A percentile compares a stretch with the other conserved stretches of the same genome.
These are phyloP conservation scores for Sciurus carolinensis DNA, from an alignment of 2,797 vertebrate genomes.

Conservation along the genomic window DNA sequence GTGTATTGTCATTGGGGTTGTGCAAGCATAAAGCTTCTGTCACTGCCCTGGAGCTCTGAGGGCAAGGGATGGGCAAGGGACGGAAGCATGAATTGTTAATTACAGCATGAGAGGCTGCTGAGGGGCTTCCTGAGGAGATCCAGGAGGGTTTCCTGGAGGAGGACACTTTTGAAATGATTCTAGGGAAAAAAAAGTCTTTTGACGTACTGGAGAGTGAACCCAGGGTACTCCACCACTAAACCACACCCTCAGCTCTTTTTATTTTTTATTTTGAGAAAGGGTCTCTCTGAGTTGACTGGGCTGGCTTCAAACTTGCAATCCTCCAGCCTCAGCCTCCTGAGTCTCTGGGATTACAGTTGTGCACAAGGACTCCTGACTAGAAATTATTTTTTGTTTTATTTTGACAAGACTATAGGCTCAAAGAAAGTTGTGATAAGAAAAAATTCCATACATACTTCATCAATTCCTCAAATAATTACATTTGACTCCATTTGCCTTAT, in stretches of 20 bases:
- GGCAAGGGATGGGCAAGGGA: too few relatives aligned
- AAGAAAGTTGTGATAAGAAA: neutral
- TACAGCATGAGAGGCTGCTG: fast-evolving
- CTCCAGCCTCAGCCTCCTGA: too few relatives aligned
- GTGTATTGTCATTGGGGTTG: neutral
- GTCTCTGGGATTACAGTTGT: too few relatives aligned
- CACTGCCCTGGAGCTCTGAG: neutral
- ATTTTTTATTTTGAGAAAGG: too few relatives aligned
- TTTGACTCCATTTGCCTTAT: neutral
- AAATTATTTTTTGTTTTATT: neutral
- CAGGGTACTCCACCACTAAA: too few relatives aligned
- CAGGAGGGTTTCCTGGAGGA: neutral
- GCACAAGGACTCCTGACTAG: too few relatives aligned
- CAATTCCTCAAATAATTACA: neutral
- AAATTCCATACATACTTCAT: neutral
- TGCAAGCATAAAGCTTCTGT: neutral
- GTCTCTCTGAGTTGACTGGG: too few relatives aligned
- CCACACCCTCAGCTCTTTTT: too few relatives aligned
- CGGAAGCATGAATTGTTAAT: too few relatives aligned
- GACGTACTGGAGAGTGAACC: too few relatives aligned
- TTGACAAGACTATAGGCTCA: neutral
- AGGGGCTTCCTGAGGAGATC: neutral
- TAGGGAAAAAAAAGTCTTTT: neutral
- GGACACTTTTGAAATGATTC: neutral
- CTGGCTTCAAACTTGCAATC: too few relatives aligned